Evolutionary conservation across 2,797 vertebrate genomes (phyloP), one percentile per base, ranked within the genome.

Genomic region (Darevskia mixta): DNA sequence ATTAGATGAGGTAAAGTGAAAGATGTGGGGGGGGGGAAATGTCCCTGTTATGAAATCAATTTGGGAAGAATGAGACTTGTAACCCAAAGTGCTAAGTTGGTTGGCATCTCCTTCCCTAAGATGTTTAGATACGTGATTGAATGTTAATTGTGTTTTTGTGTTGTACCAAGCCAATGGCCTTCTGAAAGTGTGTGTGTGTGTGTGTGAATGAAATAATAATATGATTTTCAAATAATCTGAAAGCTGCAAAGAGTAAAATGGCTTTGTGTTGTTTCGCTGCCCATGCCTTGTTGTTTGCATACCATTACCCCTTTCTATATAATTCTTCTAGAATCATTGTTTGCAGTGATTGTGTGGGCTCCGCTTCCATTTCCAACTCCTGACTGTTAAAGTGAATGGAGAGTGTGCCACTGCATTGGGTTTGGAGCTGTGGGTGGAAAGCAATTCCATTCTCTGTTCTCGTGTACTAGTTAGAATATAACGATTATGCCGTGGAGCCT

Each of bases 401-500:
- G 41, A 41, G 1, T 0, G 0, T 79, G 67, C 20, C 11, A n/a
- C 90, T 32, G 86, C 90, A 83, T 38, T 87, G 27, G 67, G 83
- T 91, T 67, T 29, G 86, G 80, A 91, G 73, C 69, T 45, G 27
- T 58, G n/a, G 67, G 3, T 90, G 86, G 86, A 72, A 8, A 1
- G n/a, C 10, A 25, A 2, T 55, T 91, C 88, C 76, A 10, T 71
- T 79, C 10, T 91, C 45, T 23, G 4, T 83, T 45, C 87, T 89
- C 55, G 66, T 88, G 2, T 0, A 0, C 45, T 83, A 38, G 81
- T 91, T 89, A 71, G 32, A n/a, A 7, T n/a, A 29, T 71, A 11
- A 11, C 43, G 72, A 82, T 94, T 87, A 72, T 89, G 86, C 84
- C 61, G 67, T 45, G 27, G 79, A 79, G 82, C 89, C 94, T 89